These are phyloP conservation scores for Muscicapa comitata DNA, from an alignment of 2,797 vertebrate genomes.

Conservation along the genomic window DNA sequence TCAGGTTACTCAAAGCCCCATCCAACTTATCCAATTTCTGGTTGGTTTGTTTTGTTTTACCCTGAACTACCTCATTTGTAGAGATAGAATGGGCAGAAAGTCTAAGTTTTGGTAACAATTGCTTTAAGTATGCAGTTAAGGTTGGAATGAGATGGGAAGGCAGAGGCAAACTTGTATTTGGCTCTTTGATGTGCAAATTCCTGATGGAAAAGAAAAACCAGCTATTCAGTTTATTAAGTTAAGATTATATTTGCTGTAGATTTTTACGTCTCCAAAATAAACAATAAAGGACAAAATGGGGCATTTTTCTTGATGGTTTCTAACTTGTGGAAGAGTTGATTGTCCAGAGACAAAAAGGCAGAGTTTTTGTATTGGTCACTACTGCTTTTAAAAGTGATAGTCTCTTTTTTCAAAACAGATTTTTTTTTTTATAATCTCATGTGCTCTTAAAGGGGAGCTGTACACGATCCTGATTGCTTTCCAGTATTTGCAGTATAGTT, in stretches of 20 bases:
- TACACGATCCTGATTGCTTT: background rate
- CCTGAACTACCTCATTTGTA: conserved; percentile 36
- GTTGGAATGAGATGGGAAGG: background rate
- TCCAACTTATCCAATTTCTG: background rate
- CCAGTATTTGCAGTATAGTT: background rate
- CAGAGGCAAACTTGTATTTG: background rate
- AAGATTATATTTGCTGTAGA: background rate
- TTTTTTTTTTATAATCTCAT: background rate
- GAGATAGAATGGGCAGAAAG: background rate
- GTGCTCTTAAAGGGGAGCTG: background rate
- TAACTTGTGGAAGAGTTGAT: background rate
- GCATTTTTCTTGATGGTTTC: background rate
- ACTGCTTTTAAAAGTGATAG: background rate
- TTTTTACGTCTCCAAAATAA: background rate
- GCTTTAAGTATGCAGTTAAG: background rate
- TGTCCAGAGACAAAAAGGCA: background rate
- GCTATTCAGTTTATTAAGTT: background rate
- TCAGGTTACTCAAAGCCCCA: background rate
- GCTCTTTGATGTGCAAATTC: background rate
- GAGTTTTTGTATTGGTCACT: background rate
- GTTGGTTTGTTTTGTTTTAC: background rate
- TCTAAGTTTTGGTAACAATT: background rate
- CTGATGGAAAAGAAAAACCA: background rate
- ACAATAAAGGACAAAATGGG: background rate
- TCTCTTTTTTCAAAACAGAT: background rate